phyloP scores from a whole-genome alignment of 2,888 invertebrate species.

The Sphaerophoria taeniata region DNA sequence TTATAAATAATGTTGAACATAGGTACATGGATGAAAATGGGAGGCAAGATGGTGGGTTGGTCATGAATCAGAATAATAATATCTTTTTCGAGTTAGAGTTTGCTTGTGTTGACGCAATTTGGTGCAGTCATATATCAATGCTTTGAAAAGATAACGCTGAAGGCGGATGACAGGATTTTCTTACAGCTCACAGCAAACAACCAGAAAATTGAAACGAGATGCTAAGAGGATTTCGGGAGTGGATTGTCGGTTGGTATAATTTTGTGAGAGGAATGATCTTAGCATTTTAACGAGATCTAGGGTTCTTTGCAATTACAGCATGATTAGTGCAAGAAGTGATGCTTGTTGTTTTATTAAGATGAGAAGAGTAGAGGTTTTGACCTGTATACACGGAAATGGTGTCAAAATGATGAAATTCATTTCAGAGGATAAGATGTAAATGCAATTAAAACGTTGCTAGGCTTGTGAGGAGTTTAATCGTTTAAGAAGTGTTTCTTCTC shows the following conservation, averaged over 20 bases:
- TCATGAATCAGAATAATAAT: slow-evolving; percentile 69
- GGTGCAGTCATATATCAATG: slow-evolving; percentile 59
- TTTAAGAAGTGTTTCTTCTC: too few species aligned
- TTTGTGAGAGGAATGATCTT: slow-evolving; percentile 60
- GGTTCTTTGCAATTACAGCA: neutral
- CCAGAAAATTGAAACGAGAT: neutral
- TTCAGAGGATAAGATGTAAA: neutral
- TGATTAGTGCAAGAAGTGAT: slow-evolving; percentile 10
- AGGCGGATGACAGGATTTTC: slow-evolving; percentile 20
- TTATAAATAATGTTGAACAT: slow-evolving; percentile 29
- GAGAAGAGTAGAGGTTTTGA: slow-evolving; percentile 21
- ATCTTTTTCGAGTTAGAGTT: slow-evolving; percentile 47
- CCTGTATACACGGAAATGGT: slow-evolving; percentile 54
- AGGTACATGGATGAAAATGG: slow-evolving; percentile 6
- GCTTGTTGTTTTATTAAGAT: slow-evolving; percentile 5
- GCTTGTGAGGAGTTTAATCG: too few species aligned
- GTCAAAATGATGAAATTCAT: slow-evolving; percentile 36
- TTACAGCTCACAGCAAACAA: neutral
- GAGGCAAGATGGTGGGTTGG: neutral
- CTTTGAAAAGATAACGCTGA: slow-evolving; percentile 1
- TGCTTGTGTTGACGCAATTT: slow-evolving; percentile 63
- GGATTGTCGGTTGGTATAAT: slow-evolving; percentile 52
- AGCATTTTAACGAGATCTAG: slow-evolving; percentile 15
- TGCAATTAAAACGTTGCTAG: too few species aligned
- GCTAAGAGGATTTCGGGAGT: slow-evolving; percentile 42